Conservation (phyloP, 2,888 invertebrate species). For the Clanis bilineata region DNA sequence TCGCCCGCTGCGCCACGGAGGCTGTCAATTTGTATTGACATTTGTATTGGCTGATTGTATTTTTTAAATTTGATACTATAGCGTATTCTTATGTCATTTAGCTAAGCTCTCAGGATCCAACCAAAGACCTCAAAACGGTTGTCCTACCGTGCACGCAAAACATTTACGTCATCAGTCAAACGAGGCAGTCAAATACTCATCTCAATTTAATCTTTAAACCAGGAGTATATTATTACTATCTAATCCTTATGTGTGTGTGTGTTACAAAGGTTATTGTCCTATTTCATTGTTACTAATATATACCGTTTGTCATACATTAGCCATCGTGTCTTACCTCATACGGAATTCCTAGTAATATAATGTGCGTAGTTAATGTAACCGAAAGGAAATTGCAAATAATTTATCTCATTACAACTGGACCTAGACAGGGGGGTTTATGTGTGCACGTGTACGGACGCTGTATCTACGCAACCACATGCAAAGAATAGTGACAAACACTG, state of each 20-base stretch:
- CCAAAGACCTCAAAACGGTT: no score
- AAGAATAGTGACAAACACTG: slow-evolving; percentile 47
- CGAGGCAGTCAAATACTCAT: not conserved
- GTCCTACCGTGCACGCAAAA: no score
- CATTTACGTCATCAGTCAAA: no score
- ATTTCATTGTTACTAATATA: not conserved
- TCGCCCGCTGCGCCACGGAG: no score
- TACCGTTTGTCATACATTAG: not conserved
- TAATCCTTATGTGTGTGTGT: not conserved
- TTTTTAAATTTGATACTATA: no score
- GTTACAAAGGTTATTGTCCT: not conserved
- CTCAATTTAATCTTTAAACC: not conserved
- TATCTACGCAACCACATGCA: slow-evolving; percentile 47
- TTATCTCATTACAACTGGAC: slow-evolving; percentile 50
- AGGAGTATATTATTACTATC: not conserved
- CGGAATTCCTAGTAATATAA: slow-evolving; percentile 13
- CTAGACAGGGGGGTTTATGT: slow-evolving; percentile 38
- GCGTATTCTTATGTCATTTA: no score
- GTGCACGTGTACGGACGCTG: slow-evolving; percentile 31
- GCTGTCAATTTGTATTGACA: no score
- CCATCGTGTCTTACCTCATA: slow-evolving; percentile 11
- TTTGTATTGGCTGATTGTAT: no score
- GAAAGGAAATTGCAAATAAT: slow-evolving; percentile 63
- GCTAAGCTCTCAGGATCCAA: no score
- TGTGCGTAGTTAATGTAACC: slow-evolving; percentile 18